Evolutionary conservation across 2,113 vertebrate genomes (phyloP).

Genomic region (Leucosticte australis): DNA sequence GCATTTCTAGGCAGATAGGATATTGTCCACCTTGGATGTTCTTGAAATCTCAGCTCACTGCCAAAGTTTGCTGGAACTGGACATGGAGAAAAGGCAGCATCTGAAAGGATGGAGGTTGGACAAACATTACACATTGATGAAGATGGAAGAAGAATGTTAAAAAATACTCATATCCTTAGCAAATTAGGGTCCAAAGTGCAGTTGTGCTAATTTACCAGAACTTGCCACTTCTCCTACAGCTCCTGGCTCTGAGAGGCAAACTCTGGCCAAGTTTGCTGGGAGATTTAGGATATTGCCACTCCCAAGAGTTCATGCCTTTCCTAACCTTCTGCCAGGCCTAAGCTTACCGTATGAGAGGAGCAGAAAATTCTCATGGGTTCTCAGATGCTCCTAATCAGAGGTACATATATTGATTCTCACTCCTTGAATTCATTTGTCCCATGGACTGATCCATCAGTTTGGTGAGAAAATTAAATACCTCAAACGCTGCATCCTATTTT

Average conservation of each 20-base stretch:
- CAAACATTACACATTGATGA: not conserved
- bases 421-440: not conserved
- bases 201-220: not conserved
- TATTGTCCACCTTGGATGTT: not conserved
- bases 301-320: not conserved
- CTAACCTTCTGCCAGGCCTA: not conserved
- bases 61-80: not conserved
- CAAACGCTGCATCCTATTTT: not conserved
- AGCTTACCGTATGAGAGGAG: not conserved
- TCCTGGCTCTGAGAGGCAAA: not conserved
- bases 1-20: not conserved
- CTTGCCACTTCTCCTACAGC: not conserved
- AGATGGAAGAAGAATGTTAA: not conserved
- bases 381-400: not conserved
- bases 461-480: not conserved
- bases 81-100: not conserved
- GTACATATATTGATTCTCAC: fast-evolving
- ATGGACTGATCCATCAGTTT: not conserved
- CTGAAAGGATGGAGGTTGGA: not conserved
- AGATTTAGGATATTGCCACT: not conserved
- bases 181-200: not conserved
- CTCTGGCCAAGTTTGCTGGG: not conserved
- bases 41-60: not conserved
- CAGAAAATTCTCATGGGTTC: not conserved
- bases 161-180: not conserved